Conservation (phyloP, 2,113 vertebrate genomes). For the Gadus macrocephalus region DNA sequence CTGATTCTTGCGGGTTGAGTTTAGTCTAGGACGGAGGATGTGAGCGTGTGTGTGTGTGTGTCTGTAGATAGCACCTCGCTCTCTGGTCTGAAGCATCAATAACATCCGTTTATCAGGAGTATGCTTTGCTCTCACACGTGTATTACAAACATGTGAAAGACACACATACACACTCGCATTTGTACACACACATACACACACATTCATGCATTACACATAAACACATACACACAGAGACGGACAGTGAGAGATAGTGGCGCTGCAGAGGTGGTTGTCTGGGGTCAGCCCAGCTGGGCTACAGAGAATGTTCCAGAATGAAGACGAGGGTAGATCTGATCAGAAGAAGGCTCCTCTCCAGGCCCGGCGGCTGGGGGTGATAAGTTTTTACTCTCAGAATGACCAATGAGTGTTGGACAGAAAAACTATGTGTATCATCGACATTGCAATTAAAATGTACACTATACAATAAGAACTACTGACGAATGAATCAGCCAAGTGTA, state of each 20-base stretch:
- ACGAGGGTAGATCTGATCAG: constrained; percentile 53
- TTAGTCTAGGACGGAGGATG: constrained; percentile 26
- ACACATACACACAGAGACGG: constrained; percentile 14
- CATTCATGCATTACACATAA: not conserved
- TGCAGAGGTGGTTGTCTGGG: constrained; percentile 60
- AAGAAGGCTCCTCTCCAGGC: constrained; percentile 15
- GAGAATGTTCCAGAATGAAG: constrained; percentile 55
- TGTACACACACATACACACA: not conserved
- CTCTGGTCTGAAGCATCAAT: constrained; percentile 65
- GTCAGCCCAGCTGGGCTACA: constrained; percentile 61
- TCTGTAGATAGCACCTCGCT: constrained; percentile 60
- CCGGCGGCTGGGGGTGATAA: not conserved
- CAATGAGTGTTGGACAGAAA: not conserved
- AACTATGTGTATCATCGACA: not conserved
- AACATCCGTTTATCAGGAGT: constrained; percentile 64
- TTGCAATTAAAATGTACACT: no score
- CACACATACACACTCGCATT: constrained; percentile 30
- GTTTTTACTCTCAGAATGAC: not conserved
- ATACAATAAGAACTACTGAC: no score
- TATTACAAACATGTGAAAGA: not conserved
- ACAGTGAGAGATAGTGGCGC: constrained; percentile 61
- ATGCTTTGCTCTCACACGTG: constrained; percentile 46
- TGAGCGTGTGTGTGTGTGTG: constrained; percentile 8
- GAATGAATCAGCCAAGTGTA: no score
- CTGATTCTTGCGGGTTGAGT: not conserved